Evolutionary conservation across 2,797 vertebrate genomes (phyloP).

Genomic region (Leucoraja ocellata): DNA sequence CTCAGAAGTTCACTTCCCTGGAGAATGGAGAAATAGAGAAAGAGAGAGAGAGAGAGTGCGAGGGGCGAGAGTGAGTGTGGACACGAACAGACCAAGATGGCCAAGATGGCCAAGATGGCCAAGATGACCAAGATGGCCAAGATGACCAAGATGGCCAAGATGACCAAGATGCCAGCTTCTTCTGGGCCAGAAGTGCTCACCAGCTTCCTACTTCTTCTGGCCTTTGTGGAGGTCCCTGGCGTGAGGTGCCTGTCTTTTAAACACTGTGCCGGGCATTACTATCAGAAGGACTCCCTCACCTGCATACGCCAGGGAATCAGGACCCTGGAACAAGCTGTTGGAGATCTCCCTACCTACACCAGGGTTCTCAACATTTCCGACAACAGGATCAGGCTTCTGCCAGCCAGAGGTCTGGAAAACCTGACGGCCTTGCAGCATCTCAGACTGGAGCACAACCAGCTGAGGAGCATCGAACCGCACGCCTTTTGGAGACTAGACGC

Average conservation of each 20-base stretch:
- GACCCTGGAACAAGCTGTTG: not conserved
- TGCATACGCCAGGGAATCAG: not conserved
- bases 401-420: not conserved
- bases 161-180: not conserved
- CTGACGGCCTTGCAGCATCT: conserved; percentile 3
- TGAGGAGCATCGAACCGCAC: not conserved
- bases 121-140: too few relatives aligned
- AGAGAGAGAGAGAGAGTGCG: not conserved
- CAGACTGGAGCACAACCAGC: conserved; percentile 39
- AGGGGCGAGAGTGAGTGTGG: not conserved
- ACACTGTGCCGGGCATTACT: not conserved
- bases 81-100: too few relatives aligned
- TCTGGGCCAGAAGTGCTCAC: not conserved
- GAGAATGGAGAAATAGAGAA: not conserved
- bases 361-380: not conserved
- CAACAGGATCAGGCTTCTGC: not conserved
- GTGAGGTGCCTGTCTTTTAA: not conserved
- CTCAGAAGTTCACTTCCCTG: not conserved
- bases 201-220: not conserved
- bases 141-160: too few relatives aligned
- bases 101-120: too few relatives aligned
- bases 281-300: not conserved
- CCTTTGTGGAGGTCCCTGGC: not conserved
- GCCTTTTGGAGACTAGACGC: conserved; percentile 31
- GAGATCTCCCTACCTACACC: not conserved